Evolutionary conservation across 2,797 vertebrate genomes (phyloP).

Genomic region (Lemur catta): DNA sequence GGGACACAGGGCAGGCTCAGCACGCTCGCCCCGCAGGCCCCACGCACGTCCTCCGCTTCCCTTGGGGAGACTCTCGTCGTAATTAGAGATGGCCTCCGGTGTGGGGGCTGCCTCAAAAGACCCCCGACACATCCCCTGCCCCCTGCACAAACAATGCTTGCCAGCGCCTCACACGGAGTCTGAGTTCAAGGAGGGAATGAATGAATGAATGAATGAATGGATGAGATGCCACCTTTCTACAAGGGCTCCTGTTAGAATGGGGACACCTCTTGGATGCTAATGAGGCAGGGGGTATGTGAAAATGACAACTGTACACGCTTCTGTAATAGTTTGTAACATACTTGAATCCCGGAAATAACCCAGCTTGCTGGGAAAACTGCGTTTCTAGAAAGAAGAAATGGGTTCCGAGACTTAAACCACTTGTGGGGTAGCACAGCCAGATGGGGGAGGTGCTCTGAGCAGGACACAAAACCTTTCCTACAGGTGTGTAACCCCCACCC

Average conservation of each 20-base stretch:
- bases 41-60: not conserved
- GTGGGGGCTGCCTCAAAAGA: conserved; percentile 58
- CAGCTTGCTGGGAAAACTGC: not conserved
- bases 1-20: conserved; percentile 59
- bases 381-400: not conserved
- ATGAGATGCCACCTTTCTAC: rapidly evolving
- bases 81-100: conserved; percentile 73
- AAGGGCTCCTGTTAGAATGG: not conserved
- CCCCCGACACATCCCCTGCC: not conserved
- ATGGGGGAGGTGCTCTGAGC: not conserved
- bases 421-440: not conserved
- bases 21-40: not conserved
- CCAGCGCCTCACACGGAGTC: not conserved
- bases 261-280: not conserved
- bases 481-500: rapidly evolving
- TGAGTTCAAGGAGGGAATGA: not conserved
- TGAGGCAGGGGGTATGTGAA: not conserved
- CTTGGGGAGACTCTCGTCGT: conserved; percentile 1
- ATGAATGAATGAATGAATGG: not conserved
- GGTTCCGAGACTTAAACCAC: not conserved
- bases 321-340: not conserved
- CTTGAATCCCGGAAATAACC: not conserved
- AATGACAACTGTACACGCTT: not conserved
- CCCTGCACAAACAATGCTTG: not conserved
- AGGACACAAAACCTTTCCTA: not conserved